phyloP scores from a whole-genome alignment of 2,113 vertebrate species.

The mouse (Mus musculus) region DNA sequence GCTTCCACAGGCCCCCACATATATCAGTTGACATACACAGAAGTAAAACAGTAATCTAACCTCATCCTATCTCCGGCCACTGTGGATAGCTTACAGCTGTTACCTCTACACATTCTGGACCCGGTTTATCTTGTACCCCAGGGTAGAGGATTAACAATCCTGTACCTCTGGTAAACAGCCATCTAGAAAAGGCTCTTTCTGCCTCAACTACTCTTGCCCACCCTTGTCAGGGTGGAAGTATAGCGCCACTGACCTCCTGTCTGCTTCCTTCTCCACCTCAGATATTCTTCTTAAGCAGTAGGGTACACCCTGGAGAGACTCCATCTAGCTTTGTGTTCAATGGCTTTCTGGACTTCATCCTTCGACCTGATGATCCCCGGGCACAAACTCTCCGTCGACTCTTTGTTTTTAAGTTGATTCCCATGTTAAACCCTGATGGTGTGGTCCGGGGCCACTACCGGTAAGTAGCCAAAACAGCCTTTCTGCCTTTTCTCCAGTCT shows the following conservation, averaged over 20 bases:
- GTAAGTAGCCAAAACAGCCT: slow-evolving; percentile 81
- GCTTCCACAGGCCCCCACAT: background rate
- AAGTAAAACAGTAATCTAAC: background rate
- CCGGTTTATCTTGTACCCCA: background rate
- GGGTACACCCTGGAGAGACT: slow-evolving; percentile 97
- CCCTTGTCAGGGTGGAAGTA: background rate
- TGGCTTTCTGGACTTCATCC: slow-evolving; percentile 96
- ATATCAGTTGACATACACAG: background rate
- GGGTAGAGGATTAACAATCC: background rate
- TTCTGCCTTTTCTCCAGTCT: background rate
- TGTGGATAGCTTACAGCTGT: background rate
- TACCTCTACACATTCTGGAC: background rate
- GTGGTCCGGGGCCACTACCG: slow-evolving; percentile 97
- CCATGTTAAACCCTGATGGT: slow-evolving; percentile 98
- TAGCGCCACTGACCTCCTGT: background rate
- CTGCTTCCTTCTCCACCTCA: slow-evolving; percentile 64
- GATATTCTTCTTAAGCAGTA: slow-evolving; percentile 98
- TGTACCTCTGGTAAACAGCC: background rate
- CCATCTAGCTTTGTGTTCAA: slow-evolving; percentile 98
- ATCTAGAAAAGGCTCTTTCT: slow-evolving; percentile 12
- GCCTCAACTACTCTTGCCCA: background rate
- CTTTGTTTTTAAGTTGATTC: slow-evolving; percentile 98
- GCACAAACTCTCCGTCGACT: slow-evolving; percentile 93
- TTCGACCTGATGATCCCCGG: slow-evolving; percentile 94
- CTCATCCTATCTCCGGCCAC: background rate